These are phyloP conservation scores for Drosophila limbata DNA, from an alignment of 2,888 invertebrate genomes.

Conservation along the genomic window DNA sequence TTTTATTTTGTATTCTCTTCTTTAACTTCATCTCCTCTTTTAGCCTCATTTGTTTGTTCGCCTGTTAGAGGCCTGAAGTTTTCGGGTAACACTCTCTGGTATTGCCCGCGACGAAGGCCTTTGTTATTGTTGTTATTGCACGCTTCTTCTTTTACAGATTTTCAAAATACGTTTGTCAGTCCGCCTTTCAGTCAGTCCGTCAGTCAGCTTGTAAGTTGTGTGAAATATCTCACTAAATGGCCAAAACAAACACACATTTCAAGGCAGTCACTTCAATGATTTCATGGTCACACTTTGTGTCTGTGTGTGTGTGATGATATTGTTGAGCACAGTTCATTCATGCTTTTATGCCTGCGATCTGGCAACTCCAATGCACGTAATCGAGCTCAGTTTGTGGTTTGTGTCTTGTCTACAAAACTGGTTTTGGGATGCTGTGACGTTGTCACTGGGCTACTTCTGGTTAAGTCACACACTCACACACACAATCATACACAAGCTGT, in stretches of 20 bases:
- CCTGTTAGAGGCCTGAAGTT: slow-evolving; percentile 33
- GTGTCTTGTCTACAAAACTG: slow-evolving; percentile 71
- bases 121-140: slow-evolving; percentile 47
- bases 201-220: slow-evolving; percentile 52
- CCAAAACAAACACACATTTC: slow-evolving; percentile 68
- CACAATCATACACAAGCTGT: slow-evolving; percentile 4
- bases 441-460: slow-evolving; percentile 40
- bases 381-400: slow-evolving; percentile 47
- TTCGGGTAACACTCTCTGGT: slow-evolving; percentile 26
- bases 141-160: slow-evolving; percentile 50
- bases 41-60: slow-evolving; percentile 37
- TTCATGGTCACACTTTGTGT: slow-evolving; percentile 57
- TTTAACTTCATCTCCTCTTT: slow-evolving; percentile 23
- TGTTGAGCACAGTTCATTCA: slow-evolving; percentile 49
- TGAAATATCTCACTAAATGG: slow-evolving; percentile 73
- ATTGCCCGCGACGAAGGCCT: slow-evolving; percentile 29
- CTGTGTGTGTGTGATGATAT: slow-evolving; percentile 1
- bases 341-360: slow-evolving; percentile 32
- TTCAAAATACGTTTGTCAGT: slow-evolving; percentile 56
- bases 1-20: slow-evolving; percentile 56
- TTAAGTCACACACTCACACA: slow-evolving; percentile 37
- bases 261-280: slow-evolving; percentile 57
- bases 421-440: slow-evolving; percentile 54
- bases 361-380: slow-evolving; percentile 58
- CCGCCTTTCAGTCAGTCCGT: slow-evolving; percentile 25